These are phyloP conservation scores for Xiphophorus birchmanni DNA, from an alignment of 2,797 vertebrate genomes.

Conservation along the genomic window DNA sequence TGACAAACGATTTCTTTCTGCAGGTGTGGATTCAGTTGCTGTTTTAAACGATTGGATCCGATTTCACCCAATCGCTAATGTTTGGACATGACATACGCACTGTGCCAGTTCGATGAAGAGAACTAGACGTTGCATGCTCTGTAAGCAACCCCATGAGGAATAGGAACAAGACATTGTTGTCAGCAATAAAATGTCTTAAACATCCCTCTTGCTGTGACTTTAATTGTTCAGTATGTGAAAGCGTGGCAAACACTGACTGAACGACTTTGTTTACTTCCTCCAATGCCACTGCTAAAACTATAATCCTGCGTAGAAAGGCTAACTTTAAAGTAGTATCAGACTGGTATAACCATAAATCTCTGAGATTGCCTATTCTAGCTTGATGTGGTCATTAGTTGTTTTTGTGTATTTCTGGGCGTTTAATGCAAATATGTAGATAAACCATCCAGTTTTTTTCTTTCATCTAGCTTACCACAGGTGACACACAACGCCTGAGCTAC, in stretches of 20 bases:
- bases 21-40: background rate
- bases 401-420: background rate
- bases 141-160: background rate
- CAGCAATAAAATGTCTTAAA: background rate
- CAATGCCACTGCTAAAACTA: background rate
- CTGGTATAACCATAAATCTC: background rate
- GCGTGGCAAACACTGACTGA: background rate
- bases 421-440: background rate
- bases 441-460: background rate
- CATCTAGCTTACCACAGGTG: conserved; percentile 9
- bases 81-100: background rate
- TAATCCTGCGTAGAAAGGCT: background rate
- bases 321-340: background rate
- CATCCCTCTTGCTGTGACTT: background rate
- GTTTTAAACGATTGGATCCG: background rate
- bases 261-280: background rate
- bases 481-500: conserved; percentile 17
- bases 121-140: background rate
- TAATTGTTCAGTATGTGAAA: background rate
- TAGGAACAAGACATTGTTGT: background rate
- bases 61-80: background rate
- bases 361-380: background rate
- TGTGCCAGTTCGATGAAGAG: background rate
- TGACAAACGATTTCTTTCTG: background rate
- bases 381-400: background rate